A percentile compares a stretch with the other conserved stretches of the same genome.
Conservation (phyloP, 1,140 invertebrate species). For the Drosophila insularis region DNA sequence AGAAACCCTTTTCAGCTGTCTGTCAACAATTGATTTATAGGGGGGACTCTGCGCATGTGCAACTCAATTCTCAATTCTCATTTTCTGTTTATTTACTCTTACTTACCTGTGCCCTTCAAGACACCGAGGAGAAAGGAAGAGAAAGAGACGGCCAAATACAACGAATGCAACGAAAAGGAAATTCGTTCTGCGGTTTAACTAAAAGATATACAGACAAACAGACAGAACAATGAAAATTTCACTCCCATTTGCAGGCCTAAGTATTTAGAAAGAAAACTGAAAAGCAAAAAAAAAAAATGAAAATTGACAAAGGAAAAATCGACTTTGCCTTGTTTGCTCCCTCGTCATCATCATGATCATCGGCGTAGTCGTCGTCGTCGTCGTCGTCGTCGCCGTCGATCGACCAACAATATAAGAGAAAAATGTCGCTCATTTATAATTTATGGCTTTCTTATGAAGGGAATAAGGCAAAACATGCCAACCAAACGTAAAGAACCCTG, state of each 20-base stretch:
- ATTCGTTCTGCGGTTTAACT: conserved; percentile 79
- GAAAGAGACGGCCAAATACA: background rate
- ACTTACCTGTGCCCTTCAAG: conserved; percentile 46
- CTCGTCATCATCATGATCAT: conserved; percentile 37
- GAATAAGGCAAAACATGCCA: conserved; percentile 21
- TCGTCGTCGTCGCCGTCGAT: conserved; percentile 2
- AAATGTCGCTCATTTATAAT: conserved; percentile 70
- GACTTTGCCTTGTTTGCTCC: conserved; percentile 47
- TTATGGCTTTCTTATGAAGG: conserved; percentile 76
- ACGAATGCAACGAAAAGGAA: conserved; percentile 23
- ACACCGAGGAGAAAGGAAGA: background rate
- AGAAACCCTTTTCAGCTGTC: conserved; percentile 73
- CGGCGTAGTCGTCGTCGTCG: background rate
- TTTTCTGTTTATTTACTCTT: conserved; percentile 71
- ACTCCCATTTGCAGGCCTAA: conserved; percentile 56
- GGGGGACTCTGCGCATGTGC: conserved; percentile 65
- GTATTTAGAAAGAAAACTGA: conserved; percentile 38
- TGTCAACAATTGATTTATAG: conserved; percentile 71
- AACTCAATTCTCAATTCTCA: conserved; percentile 81
- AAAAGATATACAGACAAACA: conserved; percentile 21
- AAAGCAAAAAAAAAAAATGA: conserved; percentile 54
- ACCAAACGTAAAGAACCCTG: conserved; percentile 49
- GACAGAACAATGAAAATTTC: conserved; percentile 53
- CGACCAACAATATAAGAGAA: conserved; percentile 27
- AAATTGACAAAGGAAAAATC: conserved; percentile 20